Evolutionary conservation across 2,113 vertebrate genomes (phyloP), one percentile per base, ranked within the genome.

Genomic region (Nycticryphes semicollaris): DNA sequence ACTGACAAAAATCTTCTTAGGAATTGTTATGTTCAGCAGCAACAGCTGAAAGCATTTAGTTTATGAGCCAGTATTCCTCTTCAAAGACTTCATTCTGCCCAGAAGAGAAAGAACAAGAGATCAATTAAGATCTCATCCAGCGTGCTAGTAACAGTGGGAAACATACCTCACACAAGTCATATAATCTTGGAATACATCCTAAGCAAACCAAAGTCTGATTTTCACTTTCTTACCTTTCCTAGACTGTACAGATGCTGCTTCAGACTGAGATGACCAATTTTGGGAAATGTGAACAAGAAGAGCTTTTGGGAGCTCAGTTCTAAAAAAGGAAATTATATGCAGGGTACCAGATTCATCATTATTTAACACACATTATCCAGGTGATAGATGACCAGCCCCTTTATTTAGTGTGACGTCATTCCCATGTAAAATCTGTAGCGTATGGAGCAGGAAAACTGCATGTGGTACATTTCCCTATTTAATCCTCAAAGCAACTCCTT

Each of bases 11-110:
- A 89, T 92, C 76, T 87, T 94, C 79, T 84, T 84, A 95, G 66
- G 86, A 93, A 94, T 96, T 92, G 90, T 96, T 96, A 75, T 87
- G 83, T 87, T 90, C 86, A 89, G 88, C 93, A 95, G 92, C 72
- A 90, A 94, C 93, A 97, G 94, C 96, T 96, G 96, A 97, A 97
- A 96, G 53, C 92, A 87, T 95, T 97, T 97, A 96, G 83, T 92
- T 97, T 95, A 94, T 94, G 92, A 96, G 95, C 88, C 96, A 96
- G 92, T 78, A 96, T 93, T 92, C 94, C 82, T 89, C 95, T 96
- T 96, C 96, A 97, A 96, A 96, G 96, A 51, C 83, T 96, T 78
- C 39, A 62, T 92, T 95, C 92, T 97, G 88, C 89, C 94, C 88
- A 94, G 96, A 93, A 86, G 93, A 94, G 95, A 95, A 95, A 90